These are phyloP conservation scores for Myotis vivesi DNA, from an alignment of 2,797 vertebrate genomes.

Conservation along the genomic window DNA sequence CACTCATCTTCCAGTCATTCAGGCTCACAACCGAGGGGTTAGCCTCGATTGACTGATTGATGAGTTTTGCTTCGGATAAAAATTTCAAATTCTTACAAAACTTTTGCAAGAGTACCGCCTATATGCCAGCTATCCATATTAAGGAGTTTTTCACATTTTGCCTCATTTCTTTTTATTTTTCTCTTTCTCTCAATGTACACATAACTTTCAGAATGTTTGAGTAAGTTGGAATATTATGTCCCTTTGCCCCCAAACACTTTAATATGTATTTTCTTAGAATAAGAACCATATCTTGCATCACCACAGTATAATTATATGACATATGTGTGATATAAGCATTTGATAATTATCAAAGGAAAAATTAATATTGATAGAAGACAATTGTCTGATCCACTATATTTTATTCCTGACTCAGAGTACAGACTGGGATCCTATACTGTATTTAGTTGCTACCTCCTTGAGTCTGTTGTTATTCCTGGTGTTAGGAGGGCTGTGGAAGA, in stretches of 20 bases:
- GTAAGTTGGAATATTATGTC: not conserved
- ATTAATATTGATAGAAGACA: not conserved
- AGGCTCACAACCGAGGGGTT: not conserved
- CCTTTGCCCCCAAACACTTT: not conserved
- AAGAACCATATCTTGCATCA: not conserved
- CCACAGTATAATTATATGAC: not conserved
- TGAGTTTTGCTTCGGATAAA: not conserved
- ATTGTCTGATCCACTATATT: not conserved
- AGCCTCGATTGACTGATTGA: not conserved
- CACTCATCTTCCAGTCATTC: not conserved
- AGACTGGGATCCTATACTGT: not conserved
- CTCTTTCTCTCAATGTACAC: not conserved
- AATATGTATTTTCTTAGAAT: not conserved
- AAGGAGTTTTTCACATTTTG: not conserved
- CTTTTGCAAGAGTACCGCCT: not conserved
- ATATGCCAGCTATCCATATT: not conserved
- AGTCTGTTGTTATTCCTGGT: not conserved
- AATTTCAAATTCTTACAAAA: slow-evolving; percentile 9
- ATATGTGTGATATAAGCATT: not conserved
- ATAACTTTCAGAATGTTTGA: not conserved
- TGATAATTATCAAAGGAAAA: not conserved
- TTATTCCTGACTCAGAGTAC: not conserved
- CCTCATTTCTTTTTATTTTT: not conserved
- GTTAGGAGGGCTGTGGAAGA: not conserved
- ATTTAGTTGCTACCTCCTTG: not conserved